Conservation (phyloP, 2,888 invertebrate species). For the Tipula unca region DNA sequence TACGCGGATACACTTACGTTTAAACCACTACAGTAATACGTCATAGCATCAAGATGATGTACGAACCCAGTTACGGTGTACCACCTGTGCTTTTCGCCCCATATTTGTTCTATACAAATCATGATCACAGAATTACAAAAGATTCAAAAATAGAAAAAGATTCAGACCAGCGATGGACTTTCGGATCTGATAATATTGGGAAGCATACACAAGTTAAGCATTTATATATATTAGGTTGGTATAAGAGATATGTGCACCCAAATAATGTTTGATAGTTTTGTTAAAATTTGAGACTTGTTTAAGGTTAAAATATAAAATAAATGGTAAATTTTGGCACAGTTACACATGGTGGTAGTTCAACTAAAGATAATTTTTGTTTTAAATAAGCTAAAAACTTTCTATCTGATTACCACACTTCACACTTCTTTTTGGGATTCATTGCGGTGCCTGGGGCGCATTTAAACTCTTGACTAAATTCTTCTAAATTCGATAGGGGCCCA, state of each 20-base stretch:
- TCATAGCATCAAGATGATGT: no score
- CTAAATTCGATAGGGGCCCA: conserved; percentile 76
- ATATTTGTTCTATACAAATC: no score
- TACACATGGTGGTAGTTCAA: not conserved
- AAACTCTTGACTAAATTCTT: conserved; percentile 74
- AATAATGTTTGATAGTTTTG: not conserved
- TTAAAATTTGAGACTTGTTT: not conserved
- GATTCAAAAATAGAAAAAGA: not conserved
- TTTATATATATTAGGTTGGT: not conserved
- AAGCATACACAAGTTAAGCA: not conserved
- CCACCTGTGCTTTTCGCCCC: no score
- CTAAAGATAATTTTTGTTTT: not conserved
- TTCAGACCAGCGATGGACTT: not conserved
- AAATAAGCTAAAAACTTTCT: not conserved
- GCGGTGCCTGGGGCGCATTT: conserved; percentile 61
- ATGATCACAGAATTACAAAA: not conserved
- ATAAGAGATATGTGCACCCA: not conserved
- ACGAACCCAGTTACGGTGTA: no score
- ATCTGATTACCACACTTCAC: conserved; percentile 71
- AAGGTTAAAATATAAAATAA: not conserved
- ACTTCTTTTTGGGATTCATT: conserved; percentile 81
- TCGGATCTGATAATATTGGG: not conserved
- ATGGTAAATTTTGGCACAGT: not conserved
- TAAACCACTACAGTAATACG: no score
- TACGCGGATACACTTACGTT: no score